A percentile compares a stretch with the other conserved stretches of the same genome.
Conservation (phyloP, 2,113 vertebrate genomes). For the Heliornis fulica region DNA sequence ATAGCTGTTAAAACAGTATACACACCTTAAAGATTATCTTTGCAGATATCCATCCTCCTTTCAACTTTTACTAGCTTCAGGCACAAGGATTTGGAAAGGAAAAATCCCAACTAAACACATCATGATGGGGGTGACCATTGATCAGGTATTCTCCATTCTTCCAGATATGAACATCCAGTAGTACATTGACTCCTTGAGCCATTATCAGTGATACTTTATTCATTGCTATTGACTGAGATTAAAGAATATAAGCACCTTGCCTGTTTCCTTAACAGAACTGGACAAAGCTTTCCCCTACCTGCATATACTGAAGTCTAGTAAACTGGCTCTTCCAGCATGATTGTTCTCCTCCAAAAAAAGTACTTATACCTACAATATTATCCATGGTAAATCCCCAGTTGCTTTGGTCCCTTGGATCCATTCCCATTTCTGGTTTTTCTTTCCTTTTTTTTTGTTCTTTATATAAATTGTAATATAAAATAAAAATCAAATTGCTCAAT, state of each 20-base stretch:
- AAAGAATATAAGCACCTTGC: not conserved
- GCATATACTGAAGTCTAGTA: not conserved
- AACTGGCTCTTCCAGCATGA: not conserved
- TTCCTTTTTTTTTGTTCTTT: not conserved
- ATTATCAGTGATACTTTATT: not conserved
- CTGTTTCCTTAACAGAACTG: not conserved
- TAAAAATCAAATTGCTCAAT: not conserved
- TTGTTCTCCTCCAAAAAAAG: not conserved
- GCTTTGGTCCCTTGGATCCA: not conserved
- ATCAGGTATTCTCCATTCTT: not conserved
- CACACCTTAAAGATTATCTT: slow-evolving; percentile 62
- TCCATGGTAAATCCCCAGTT: not conserved
- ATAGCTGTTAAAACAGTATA: slow-evolving; percentile 59
- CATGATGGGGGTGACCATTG: not conserved
- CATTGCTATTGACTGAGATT: not conserved
- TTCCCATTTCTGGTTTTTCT: not conserved
- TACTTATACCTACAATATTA: not conserved
- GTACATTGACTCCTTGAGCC: not conserved
- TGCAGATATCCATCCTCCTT: slow-evolving; percentile 57
- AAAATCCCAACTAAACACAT: not conserved
- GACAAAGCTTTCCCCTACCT: not conserved
- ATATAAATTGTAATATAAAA: not conserved
- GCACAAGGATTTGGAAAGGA: not conserved
- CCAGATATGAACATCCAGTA: not conserved
- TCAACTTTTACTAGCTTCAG: slow-evolving; percentile 62